A percentile compares a stretch with the other conserved stretches of the same genome.
These are phyloP conservation scores for Polydrusus cervinus DNA, from an alignment of 2,888 invertebrate species.

Conservation along the genomic window DNA sequence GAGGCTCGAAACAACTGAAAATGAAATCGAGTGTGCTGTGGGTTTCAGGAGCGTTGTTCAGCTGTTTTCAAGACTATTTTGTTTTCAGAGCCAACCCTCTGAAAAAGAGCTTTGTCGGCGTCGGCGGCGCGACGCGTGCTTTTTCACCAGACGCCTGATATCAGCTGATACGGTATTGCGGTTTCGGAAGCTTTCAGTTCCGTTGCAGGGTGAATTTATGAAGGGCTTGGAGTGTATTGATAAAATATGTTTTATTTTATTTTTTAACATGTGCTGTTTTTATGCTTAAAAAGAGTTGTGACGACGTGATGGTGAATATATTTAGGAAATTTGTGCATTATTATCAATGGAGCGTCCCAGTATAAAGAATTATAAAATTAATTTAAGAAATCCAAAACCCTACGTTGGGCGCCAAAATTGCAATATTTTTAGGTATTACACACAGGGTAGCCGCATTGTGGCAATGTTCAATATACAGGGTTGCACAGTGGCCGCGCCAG, in stretches of 20 bases:
- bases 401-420: too few species aligned
- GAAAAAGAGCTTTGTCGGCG: conserved; percentile 33
- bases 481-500: too few species aligned
- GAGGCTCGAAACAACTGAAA: conserved; percentile 51
- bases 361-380: too few species aligned
- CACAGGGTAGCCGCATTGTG: too few species aligned
- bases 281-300: neutral
- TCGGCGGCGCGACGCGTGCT: conserved; percentile 27
- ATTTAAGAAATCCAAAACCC: too few species aligned
- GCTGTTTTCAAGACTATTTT: conserved; percentile 43
- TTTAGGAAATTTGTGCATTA: too few species aligned
- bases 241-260: neutral
- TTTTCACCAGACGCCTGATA: conserved; percentile 35
- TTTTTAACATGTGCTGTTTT: neutral
- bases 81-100: conserved; percentile 35
- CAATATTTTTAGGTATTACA: too few species aligned
- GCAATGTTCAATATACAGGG: too few species aligned
- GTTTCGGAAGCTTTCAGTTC: conserved; percentile 11
- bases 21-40: conserved; percentile 48
- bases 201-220: conserved; percentile 14
- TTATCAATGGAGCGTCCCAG: too few species aligned
- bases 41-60: conserved; percentile 47
- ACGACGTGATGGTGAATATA: too few species aligned
- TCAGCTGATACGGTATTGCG: conserved; percentile 40
- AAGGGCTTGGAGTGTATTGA: neutral